Conservation (phyloP, 1,140 invertebrate species). For the Cherax destructor region DNA sequence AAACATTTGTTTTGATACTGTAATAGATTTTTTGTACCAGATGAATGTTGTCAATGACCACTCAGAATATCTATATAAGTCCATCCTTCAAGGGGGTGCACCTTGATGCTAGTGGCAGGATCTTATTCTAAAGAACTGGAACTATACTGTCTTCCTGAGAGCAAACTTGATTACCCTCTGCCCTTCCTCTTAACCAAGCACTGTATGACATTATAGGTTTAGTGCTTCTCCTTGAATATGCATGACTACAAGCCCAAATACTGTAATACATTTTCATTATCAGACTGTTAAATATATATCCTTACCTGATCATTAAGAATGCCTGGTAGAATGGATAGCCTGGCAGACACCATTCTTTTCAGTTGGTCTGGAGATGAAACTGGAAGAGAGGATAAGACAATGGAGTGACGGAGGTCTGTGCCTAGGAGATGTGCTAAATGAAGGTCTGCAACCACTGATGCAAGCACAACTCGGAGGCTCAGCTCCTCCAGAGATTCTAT, state of each 20-base stretch:
- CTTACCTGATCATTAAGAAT: slow-evolving; percentile 49
- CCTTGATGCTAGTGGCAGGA: too few species aligned
- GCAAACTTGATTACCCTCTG: too few species aligned
- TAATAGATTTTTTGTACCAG: too few species aligned
- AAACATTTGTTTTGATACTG: too few species aligned
- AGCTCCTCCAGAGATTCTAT: slow-evolving; percentile 40
- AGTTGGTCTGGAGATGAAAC: slow-evolving; percentile 24
- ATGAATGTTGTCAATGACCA: too few species aligned
- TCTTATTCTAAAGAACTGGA: too few species aligned
- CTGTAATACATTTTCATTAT: neutral
- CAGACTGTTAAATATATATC: too few species aligned
- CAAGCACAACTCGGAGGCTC: slow-evolving; percentile 25
- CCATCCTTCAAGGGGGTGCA: too few species aligned
- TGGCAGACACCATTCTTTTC: slow-evolving; percentile 3
- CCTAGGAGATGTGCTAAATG: slow-evolving; percentile 29
- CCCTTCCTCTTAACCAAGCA: neutral
- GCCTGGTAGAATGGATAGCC: slow-evolving; percentile 17
- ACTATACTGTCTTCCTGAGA: too few species aligned
- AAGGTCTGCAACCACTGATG: slow-evolving; percentile 39
- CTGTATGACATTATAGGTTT: neutral
- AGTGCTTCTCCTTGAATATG: neutral
- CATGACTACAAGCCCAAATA: neutral
- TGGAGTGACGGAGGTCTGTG: slow-evolving; percentile 38
- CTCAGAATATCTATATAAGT: too few species aligned
- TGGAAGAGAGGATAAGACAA: slow-evolving; percentile 12